Conservation (phyloP, 2,797 vertebrate species). For the Crenuchus spilurus region DNA sequence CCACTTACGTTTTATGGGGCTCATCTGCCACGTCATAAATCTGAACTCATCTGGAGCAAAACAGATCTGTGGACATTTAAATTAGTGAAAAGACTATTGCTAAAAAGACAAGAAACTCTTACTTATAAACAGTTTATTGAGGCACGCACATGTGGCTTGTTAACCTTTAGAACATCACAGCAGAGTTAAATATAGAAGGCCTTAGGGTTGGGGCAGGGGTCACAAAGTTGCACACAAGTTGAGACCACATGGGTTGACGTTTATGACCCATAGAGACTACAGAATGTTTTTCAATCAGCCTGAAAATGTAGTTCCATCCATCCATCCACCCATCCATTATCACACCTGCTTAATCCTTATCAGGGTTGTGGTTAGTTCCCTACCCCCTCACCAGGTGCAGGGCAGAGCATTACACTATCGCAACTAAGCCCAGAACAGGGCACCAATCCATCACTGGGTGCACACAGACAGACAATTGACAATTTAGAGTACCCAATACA, state of each 20-base stretch:
- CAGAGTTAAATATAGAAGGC: background rate
- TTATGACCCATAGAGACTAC: background rate
- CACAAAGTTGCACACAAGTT: background rate
- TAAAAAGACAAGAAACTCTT: background rate
- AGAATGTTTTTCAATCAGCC: too few relatives aligned
- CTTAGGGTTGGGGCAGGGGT: background rate
- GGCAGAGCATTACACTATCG: too few relatives aligned
- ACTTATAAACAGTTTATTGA: background rate
- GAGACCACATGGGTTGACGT: background rate
- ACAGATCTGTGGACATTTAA: too few relatives aligned
- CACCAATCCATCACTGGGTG: too few relatives aligned
- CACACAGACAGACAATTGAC: too few relatives aligned
- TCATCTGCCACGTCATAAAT: background rate
- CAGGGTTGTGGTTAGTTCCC: too few relatives aligned
- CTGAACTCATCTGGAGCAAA: background rate
- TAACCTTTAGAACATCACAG: background rate
- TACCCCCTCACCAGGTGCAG: too few relatives aligned
- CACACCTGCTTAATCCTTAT: too few relatives aligned
- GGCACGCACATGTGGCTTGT: background rate
- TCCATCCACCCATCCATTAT: too few relatives aligned
- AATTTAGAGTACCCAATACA: too few relatives aligned
- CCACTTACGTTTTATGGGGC: slow-evolving; percentile 3
- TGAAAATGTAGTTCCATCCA: too few relatives aligned
- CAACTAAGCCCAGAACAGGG: too few relatives aligned
- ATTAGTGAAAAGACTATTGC: background rate